phyloP scores from a whole-genome alignment of 2,888 invertebrate species.

The Drosophila heteroneura region DNA sequence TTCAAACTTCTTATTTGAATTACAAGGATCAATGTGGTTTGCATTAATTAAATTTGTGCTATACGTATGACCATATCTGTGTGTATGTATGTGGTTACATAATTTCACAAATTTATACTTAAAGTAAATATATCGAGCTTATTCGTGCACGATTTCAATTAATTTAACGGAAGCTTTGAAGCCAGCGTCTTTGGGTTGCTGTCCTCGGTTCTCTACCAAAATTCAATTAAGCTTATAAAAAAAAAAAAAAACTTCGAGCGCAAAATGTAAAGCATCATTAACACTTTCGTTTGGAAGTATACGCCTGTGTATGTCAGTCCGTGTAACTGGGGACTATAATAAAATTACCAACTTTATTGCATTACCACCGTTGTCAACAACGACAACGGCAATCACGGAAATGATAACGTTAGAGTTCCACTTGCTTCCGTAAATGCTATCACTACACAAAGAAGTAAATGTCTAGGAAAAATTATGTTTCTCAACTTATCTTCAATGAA shows the following conservation, averaged over 20 bases:
- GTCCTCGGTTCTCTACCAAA: constrained; percentile 8
- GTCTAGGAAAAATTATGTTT: neutral
- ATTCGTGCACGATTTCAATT: constrained; percentile 59
- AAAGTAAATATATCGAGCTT: constrained; percentile 27
- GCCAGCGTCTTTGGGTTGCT: neutral
- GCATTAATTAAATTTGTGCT: neutral
- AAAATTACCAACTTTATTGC: constrained; percentile 70
- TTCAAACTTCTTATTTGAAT: neutral
- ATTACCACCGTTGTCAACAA: constrained; percentile 35
- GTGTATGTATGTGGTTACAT: neutral
- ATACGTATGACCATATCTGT: neutral
- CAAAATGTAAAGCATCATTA: constrained; percentile 65
- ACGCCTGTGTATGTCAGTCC: constrained; percentile 16
- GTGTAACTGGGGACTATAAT: constrained; percentile 41
- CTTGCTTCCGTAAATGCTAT: neutral
- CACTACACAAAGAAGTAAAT: neutral
- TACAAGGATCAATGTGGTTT: neutral
- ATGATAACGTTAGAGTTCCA: constrained; percentile 1
- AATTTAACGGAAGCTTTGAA: constrained; percentile 32
- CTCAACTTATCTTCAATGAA: neutral
- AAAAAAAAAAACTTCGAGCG: constrained; percentile 18
- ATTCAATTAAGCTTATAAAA: constrained; percentile 69
- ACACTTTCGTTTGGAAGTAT: constrained; percentile 51
- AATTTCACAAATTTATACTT: constrained; percentile 2
- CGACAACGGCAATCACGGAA: constrained; percentile 3